phyloP scores from a whole-genome alignment of 1,140 invertebrate genomes.

The Agraylea sexmaculata region DNA sequence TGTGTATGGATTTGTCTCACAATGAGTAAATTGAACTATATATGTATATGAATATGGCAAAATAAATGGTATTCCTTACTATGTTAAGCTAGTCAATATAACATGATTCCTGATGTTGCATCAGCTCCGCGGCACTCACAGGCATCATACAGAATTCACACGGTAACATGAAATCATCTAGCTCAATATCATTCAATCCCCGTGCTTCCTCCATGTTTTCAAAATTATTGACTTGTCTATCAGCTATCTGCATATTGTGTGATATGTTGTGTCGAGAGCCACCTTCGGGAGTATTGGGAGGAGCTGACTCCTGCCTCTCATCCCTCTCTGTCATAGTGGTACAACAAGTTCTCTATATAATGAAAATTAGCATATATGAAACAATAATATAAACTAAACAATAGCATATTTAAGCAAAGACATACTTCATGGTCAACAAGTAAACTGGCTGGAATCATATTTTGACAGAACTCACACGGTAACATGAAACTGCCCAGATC shows the following conservation, averaged over 20 bases:
- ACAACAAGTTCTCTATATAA: too few species aligned
- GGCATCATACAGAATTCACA: slow-evolving; percentile 20
- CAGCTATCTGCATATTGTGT: background rate
- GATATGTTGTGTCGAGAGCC: too few species aligned
- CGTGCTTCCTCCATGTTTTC: slow-evolving; percentile 8
- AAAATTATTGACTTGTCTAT: background rate
- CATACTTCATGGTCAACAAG: slow-evolving; percentile 18
- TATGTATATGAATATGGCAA: background rate
- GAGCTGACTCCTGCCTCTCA: too few species aligned
- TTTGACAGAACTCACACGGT: slow-evolving; percentile 33
- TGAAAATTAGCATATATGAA: too few species aligned
- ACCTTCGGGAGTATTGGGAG: slow-evolving; percentile 19
- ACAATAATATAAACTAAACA: too few species aligned
- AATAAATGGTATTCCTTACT: background rate
- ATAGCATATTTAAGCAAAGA: background rate
- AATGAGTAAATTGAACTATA: background rate
- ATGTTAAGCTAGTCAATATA: slow-evolving; percentile 4
- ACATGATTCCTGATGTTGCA: slow-evolving; percentile 17
- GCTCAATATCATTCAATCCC: background rate
- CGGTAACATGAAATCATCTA: slow-evolving; percentile 17
- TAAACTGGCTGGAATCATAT: slow-evolving; percentile 27
- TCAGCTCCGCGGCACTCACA: slow-evolving; percentile 12
- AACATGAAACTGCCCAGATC: slow-evolving; percentile 24
- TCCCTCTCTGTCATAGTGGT: too few species aligned
- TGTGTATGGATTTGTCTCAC: too few species aligned